These are phyloP conservation scores for Anas platyrhynchos DNA, from an alignment of 2,113 vertebrate species.

Conservation along the genomic window DNA sequence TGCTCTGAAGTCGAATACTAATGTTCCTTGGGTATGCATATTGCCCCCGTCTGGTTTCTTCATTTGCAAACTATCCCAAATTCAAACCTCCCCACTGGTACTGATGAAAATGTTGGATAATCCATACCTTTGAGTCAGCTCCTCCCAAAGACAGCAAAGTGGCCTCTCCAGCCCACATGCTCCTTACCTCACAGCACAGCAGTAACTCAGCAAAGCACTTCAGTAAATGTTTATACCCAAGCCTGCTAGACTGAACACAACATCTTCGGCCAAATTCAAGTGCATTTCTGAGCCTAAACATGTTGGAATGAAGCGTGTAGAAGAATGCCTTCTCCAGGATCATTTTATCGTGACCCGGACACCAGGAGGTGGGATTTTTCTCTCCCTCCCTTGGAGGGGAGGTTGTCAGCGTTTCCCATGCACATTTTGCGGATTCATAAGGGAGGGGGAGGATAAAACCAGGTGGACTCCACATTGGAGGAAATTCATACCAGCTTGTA, in stretches of 20 bases:
- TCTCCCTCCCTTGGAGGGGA: not conserved
- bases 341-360: not conserved
- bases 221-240: not conserved
- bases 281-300: not conserved
- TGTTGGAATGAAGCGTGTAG: not conserved
- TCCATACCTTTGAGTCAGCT: not conserved
- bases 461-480: not conserved
- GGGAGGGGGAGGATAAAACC: not conserved
- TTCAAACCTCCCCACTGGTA: not conserved
- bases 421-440: not conserved
- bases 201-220: conserved; percentile 2
- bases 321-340: not conserved
- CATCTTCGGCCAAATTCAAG: not conserved
- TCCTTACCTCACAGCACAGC: not conserved
- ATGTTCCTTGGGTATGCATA: not conserved
- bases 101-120: conserved; percentile 30
- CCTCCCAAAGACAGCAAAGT: not conserved
- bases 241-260: not conserved
- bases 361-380: not conserved
- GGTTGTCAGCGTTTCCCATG: not conserved
- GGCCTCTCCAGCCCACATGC: not conserved
- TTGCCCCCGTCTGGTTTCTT: conserved; percentile 17
- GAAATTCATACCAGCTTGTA: not conserved
- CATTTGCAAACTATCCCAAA: conserved; percentile 20
- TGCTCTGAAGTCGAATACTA: not conserved